These are phyloP conservation scores for Porites divaricata DNA, from an alignment of 92 coral and sea anemone genomes.

Conservation along the genomic window DNA sequence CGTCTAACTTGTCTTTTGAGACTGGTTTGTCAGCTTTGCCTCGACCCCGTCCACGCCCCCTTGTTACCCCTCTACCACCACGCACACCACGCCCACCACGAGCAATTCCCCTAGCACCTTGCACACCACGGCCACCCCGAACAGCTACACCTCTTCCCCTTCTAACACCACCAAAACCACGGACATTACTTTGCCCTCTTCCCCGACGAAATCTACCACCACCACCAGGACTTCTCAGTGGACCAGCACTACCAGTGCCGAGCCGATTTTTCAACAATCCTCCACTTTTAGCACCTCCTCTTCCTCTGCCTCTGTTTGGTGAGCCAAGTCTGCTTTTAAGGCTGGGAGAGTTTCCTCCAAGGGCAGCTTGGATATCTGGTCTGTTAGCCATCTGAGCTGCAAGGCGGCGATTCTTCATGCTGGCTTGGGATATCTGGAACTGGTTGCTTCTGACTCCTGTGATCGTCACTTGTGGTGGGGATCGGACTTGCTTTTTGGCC, in stretches of 20 bases:
- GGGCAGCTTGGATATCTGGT: constrained; percentile 84
- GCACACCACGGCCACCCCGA: constrained; percentile 52
- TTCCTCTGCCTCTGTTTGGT: constrained; percentile 62
- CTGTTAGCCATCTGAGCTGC: constrained; percentile 99
- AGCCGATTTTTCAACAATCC: constrained; percentile 36
- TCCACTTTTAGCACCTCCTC: constrained; percentile 39
- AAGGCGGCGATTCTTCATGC: constrained; percentile 90
- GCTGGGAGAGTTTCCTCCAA: constrained; percentile 48
- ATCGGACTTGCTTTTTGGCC: constrained; percentile 76
- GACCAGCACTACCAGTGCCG: constrained; percentile 43
- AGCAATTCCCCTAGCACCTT: constrained; percentile 38
- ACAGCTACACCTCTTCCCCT: constrained; percentile 62
- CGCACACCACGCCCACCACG: constrained; percentile 57
- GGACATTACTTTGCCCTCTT: constrained; percentile 56
- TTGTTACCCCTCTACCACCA: constrained; percentile 56
- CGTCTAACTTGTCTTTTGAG: constrained; percentile 82
- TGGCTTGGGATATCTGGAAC: constrained; percentile 82
- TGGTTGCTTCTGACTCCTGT: constrained; percentile 83
- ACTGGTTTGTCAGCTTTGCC: constrained; percentile 76
- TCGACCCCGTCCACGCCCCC: constrained; percentile 78
- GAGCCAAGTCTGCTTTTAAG: constrained; percentile 76
- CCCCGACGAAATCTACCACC: constrained; percentile 45
- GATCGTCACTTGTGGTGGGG: constrained; percentile 91
- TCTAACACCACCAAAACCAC: constrained; percentile 56
- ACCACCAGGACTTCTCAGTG: constrained; percentile 22